Evolutionary conservation across 2,888 invertebrate genomes (phyloP).

Genomic region (Sturmia bella): DNA sequence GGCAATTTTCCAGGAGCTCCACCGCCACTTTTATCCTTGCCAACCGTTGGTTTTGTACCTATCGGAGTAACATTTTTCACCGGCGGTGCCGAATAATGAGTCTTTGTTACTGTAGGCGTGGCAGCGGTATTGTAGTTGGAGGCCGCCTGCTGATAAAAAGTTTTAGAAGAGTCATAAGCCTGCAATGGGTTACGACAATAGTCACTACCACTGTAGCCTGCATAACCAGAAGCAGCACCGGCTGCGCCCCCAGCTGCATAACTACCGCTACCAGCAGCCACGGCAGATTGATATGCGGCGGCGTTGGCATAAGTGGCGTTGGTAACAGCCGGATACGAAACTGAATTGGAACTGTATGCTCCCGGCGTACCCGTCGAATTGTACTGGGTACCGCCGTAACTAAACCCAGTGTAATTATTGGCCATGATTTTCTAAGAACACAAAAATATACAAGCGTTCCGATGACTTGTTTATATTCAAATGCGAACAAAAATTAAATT

Average conservation of each 20-base stretch:
- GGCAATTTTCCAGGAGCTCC: constrained; percentile 71
- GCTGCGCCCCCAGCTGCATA: constrained; percentile 82
- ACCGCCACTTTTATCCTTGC: constrained; percentile 78
- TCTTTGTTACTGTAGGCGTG: constrained; percentile 80
- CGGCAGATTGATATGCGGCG: constrained; percentile 91
- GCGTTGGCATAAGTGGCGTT: constrained; percentile 91
- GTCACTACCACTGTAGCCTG: constrained; percentile 82
- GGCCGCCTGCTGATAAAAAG: constrained; percentile 90
- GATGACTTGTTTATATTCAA: constrained; percentile 5
- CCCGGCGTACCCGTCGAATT: constrained; percentile 91
- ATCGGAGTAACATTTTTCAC: constrained; percentile 85
- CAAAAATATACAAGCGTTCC: constrained; percentile 16
- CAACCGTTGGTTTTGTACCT: constrained; percentile 82
- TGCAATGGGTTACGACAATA: constrained; percentile 85
- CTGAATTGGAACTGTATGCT: constrained; percentile 85
- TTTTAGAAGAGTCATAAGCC: constrained; percentile 91
- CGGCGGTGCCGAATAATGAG: constrained; percentile 84
- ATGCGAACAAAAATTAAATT: constrained; percentile 16
- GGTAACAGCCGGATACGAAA: constrained; percentile 79
- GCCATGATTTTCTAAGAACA: constrained; percentile 55
- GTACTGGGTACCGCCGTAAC: constrained; percentile 96
- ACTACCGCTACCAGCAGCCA: constrained; percentile 84
- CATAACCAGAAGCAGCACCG: constrained; percentile 88
- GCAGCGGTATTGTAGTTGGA: constrained; percentile 82
- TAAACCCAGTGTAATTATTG: constrained; percentile 97